phyloP scores from a whole-genome alignment of 2,888 invertebrate species.

The Lutraria lutraria region DNA sequence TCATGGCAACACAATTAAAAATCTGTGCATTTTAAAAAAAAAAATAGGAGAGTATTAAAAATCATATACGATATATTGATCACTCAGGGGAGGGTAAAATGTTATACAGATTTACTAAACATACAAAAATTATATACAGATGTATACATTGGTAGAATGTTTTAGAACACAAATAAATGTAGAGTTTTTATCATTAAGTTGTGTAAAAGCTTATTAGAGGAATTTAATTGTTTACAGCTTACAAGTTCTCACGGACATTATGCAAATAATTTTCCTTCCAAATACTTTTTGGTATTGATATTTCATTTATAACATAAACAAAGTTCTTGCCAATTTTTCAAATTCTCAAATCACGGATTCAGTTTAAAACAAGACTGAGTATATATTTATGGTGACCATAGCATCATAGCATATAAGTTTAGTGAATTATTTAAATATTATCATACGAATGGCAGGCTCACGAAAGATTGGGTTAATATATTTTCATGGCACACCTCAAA shows the following conservation, averaged over 20 bases:
- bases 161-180: constrained; percentile 8
- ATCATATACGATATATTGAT: background rate
- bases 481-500: background rate
- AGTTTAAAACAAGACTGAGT: background rate
- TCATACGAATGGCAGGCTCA: background rate
- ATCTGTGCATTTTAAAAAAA: background rate
- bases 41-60: constrained; percentile 1
- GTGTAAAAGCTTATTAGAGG: too few species aligned
- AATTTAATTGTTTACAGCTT: background rate
- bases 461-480: background rate
- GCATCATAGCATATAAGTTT: background rate
- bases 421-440: background rate
- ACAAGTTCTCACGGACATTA: background rate
- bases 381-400: background rate
- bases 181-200: background rate
- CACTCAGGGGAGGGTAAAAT: constrained; percentile 14
- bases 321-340: background rate
- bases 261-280: background rate
- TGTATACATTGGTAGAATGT: background rate
- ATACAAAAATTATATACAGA: constrained; percentile 3
- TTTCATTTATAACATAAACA: background rate
- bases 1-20: constrained; percentile 1
- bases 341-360: background rate
- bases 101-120: constrained; percentile 4
- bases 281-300: background rate